Conservation (phyloP, 92 coral and sea anemone species). For the Metridium senile region DNA sequence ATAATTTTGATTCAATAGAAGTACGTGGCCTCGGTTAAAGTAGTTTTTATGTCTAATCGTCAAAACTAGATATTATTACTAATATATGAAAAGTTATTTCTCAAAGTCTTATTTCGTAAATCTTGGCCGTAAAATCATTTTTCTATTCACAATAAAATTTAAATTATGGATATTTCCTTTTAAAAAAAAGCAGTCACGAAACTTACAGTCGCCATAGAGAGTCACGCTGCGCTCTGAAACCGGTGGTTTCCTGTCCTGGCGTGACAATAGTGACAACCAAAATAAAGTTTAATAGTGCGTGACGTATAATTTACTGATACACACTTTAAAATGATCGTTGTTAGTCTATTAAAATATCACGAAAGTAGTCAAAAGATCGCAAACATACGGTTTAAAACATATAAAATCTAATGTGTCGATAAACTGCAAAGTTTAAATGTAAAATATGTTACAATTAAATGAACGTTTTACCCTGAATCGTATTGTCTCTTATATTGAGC, state of each 20-base stretch:
- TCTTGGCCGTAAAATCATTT: too few relatives aligned
- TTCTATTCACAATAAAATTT: too few relatives aligned
- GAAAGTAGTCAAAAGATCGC: background rate
- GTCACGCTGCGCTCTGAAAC: background rate
- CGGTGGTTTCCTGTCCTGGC: background rate
- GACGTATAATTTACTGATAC: conserved; percentile 4
- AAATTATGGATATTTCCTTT: too few relatives aligned
- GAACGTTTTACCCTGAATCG: background rate
- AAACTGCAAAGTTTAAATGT: background rate
- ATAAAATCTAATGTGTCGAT: background rate
- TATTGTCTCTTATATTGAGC: background rate
- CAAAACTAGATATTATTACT: too few relatives aligned
- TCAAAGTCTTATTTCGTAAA: too few relatives aligned
- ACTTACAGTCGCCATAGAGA: conserved; percentile 36
- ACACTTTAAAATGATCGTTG: background rate
- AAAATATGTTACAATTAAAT: too few relatives aligned
- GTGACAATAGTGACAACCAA: conserved; percentile 19
- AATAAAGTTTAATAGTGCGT: conserved; percentile 18
- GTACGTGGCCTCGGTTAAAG: too few relatives aligned
- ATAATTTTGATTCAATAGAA: too few relatives aligned
- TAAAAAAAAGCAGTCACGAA: too few relatives aligned
- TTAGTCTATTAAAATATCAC: background rate
- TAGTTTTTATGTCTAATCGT: too few relatives aligned
- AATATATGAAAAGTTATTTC: too few relatives aligned
- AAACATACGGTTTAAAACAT: background rate